Percentiles rank a stretch among this genome's conserved stretches.
phyloP scores from a whole-genome alignment of 2,113 vertebrate species.

The Calyptomena viridis region DNA sequence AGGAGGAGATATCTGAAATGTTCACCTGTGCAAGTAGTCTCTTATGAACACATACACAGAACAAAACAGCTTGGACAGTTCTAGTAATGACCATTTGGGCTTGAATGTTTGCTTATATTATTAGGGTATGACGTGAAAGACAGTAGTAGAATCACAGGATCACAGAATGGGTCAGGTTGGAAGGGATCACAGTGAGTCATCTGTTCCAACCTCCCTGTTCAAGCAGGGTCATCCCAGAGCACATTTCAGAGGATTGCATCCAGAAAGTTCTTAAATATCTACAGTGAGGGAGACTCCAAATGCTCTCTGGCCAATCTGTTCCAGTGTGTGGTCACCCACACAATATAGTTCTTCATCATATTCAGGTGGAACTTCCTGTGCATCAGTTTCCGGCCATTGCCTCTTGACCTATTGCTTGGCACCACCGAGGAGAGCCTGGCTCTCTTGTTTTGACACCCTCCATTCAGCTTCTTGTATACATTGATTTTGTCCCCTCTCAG shows the following conservation, averaged over 20 bases:
- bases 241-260: not conserved
- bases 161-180: not conserved
- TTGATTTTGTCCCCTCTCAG: not conserved
- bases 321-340: not conserved
- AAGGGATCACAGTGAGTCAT: not conserved
- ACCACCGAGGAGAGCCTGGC: rapidly evolving
- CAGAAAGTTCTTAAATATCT: not conserved
- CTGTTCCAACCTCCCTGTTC: not conserved
- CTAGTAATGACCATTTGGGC: not conserved
- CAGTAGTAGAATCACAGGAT: not conserved
- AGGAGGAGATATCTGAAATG: not conserved
- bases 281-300: not conserved
- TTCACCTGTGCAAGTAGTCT: not conserved
- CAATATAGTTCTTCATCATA: not conserved
- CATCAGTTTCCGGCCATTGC: not conserved
- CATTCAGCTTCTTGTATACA: not conserved
- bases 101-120: not conserved
- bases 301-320: not conserved
- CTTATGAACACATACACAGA: not conserved
- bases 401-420: not conserved
- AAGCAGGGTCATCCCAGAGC: not conserved
- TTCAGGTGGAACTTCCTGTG: not conserved
- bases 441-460: not conserved
- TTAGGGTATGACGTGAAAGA: not conserved
- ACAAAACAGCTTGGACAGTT: not conserved